These are phyloP conservation scores for Typhlichthys eigenmanni DNA, from an alignment of 2,797 vertebrate species.

Conservation along the genomic window DNA sequence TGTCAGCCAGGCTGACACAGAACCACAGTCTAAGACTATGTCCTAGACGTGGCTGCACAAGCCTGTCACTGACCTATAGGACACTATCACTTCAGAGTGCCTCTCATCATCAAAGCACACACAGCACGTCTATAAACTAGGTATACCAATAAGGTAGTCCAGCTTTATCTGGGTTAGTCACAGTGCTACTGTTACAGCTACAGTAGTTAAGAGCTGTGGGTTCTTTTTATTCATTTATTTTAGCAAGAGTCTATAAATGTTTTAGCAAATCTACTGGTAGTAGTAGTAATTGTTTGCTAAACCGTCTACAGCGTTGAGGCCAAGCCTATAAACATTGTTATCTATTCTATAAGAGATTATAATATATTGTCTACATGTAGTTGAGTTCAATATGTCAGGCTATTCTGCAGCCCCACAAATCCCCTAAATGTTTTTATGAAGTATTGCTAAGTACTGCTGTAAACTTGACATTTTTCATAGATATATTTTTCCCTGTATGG, in stretches of 20 bases:
- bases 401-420: constrained; percentile 1
- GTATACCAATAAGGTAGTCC: neutral
- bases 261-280: neutral
- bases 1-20: constrained; percentile 82
- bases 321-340: neutral
- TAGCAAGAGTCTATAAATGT: too few relatives aligned
- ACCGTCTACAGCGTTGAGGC: constrained; percentile 1
- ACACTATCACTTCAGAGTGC: neutral
- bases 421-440: constrained; percentile 25
- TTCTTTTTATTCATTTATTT: too few relatives aligned
- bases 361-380: neutral
- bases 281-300: neutral
- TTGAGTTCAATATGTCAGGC: constrained; percentile 1
- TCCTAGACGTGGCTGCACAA: neutral
- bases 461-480: constrained; percentile 31
- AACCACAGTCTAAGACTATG: constrained; percentile 25
- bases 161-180: neutral
- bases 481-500: constrained; percentile 33
- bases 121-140: neutral
- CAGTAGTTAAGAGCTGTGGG: neutral
- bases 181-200: neutral
- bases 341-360: too few relatives aligned
- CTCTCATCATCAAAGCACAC: neutral
- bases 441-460: constrained; percentile 18
- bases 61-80: neutral